Evolutionary conservation across 2,113 vertebrate genomes (phyloP).

Genomic region (Phalacrocorax pelagicus): DNA sequence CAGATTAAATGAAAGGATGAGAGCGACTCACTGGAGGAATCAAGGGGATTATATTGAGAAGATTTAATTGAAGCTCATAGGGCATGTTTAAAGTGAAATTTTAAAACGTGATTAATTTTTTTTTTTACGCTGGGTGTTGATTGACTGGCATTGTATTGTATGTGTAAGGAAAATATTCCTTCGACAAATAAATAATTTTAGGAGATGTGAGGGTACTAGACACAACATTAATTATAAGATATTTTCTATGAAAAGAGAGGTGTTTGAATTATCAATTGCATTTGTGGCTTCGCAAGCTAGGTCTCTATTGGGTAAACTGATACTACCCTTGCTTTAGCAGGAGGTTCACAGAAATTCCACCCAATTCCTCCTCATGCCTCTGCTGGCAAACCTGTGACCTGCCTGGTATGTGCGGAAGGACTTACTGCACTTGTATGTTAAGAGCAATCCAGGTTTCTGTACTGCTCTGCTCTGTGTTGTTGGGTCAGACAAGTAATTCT

Average conservation of each 20-base stretch:
- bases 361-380: fast-evolving
- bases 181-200: background rate
- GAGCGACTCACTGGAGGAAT: background rate
- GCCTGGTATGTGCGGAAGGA: background rate
- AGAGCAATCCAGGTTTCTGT: background rate
- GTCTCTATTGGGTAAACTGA: background rate
- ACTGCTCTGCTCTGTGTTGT: background rate
- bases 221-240: background rate
- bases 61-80: background rate
- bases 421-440: background rate
- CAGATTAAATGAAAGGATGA: background rate
- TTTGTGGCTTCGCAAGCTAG: background rate
- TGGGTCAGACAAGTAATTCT: background rate
- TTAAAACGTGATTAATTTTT: background rate
- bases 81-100: background rate
- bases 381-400: background rate
- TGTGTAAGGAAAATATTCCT: background rate
- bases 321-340: background rate
- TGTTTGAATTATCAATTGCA: background rate
- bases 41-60: background rate
- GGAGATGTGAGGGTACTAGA: background rate
- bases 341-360: background rate
- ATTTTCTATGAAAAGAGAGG: background rate
- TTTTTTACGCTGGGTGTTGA: background rate
- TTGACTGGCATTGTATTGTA: background rate